Conservation (phyloP, 2,113 vertebrate genomes). For the Gobius niger region DNA sequence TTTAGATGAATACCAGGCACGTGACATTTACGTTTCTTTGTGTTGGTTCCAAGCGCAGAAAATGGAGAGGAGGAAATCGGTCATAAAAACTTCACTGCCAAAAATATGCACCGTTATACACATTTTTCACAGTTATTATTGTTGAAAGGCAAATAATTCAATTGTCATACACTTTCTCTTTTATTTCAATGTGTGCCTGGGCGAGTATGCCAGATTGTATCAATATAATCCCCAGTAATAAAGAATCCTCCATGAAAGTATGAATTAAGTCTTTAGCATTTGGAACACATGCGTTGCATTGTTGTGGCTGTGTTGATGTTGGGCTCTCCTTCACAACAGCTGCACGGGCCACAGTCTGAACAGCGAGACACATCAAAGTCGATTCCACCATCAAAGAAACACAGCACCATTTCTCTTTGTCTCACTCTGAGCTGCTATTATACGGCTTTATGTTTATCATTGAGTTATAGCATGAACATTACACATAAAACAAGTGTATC, state of each 20-base stretch:
- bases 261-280: background rate
- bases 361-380: conserved; percentile 48
- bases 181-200: conserved; percentile 2
- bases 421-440: conserved; percentile 41
- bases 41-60: background rate
- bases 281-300: conserved; percentile 13
- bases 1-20: background rate
- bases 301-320: conserved; percentile 20
- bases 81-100: conserved; percentile 3
- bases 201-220: background rate
- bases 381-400: conserved; percentile 47
- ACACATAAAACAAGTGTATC: conserved; percentile 59
- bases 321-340: conserved; percentile 12
- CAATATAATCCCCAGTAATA: background rate
- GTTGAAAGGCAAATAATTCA: too few species aligned
- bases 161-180: background rate
- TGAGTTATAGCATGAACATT: conserved; percentile 48
- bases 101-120: background rate
- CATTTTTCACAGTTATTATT: too few species aligned
- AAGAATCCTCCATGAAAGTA: background rate
- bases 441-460: conserved; percentile 48
- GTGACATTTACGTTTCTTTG: background rate
- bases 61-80: background rate
- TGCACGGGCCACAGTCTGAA: conserved; percentile 21
- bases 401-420: conserved; percentile 52